Conservation (phyloP, 1,140 invertebrate species). For the Megalopta genalis region DNA sequence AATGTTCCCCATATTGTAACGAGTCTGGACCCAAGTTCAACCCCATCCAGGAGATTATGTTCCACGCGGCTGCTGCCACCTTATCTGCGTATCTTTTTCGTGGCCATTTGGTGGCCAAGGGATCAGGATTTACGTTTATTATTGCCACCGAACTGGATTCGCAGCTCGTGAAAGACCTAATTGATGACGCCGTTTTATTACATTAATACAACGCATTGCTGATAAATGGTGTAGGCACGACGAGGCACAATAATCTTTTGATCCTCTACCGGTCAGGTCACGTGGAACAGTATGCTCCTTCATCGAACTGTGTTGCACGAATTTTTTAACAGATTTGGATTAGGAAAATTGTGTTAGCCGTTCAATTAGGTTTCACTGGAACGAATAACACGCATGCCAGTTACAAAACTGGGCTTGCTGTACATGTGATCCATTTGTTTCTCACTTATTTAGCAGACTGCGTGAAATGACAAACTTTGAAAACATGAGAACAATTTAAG, state of each 20-base stretch:
- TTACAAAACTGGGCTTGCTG: too few species aligned
- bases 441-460: too few species aligned
- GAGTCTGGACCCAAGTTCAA: neutral
- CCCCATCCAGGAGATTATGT: neutral
- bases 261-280: neutral
- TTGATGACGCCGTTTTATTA: slow-evolving; percentile 9
- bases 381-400: too few species aligned
- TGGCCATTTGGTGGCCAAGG: neutral
- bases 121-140: slow-evolving; percentile 1
- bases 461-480: too few species aligned
- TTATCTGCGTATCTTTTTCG: slow-evolving; percentile 13
- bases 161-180: neutral
- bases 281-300: neutral
- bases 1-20: neutral
- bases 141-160: neutral
- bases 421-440: too few species aligned
- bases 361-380: too few species aligned
- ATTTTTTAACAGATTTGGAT: too few species aligned
- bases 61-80: slow-evolving; percentile 15
- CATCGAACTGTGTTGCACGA: neutral
- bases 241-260: neutral
- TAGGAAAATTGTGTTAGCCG: too few species aligned
- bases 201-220: neutral
- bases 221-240: neutral
- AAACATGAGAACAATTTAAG: too few species aligned